phyloP scores from a whole-genome alignment of 2,888 invertebrate genomes.

The Anarsia innoxiella region DNA sequence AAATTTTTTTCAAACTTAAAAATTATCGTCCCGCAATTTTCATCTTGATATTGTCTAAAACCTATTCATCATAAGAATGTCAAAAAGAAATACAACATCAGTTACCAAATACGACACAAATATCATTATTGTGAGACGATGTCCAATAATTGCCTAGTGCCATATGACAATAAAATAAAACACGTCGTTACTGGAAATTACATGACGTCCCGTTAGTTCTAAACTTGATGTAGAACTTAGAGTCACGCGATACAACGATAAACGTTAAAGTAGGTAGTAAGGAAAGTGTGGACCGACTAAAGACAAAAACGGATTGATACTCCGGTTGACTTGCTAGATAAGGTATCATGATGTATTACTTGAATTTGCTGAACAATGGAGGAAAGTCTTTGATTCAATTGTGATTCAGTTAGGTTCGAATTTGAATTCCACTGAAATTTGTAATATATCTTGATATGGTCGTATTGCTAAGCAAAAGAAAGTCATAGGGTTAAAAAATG shows the following conservation, averaged over 20 bases:
- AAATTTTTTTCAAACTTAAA: no score
- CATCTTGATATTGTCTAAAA: no score
- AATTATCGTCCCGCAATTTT: no score
- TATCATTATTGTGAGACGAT: slow-evolving; percentile 17
- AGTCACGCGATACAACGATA: slow-evolving; percentile 65
- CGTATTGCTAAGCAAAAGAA: no score
- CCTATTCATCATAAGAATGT: no score
- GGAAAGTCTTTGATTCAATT: no score
- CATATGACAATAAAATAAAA: slow-evolving; percentile 62
- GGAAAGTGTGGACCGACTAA: slow-evolving; percentile 29
- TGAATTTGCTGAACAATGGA: slow-evolving; percentile 9
- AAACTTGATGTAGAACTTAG: slow-evolving; percentile 49
- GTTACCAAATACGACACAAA: slow-evolving; percentile 16
- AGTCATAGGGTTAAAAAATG: no score
- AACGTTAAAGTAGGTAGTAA: slow-evolving; percentile 43
- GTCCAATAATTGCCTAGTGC: slow-evolving; percentile 25
- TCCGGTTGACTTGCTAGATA: slow-evolving; percentile 19
- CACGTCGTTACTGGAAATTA: slow-evolving; percentile 68
- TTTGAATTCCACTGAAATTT: no score
- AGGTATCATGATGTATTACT: slow-evolving; percentile 19
- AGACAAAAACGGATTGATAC: slow-evolving; percentile 29
- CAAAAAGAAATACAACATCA: slow-evolving; percentile 1
- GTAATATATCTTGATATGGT: no score
- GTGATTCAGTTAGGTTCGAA: no score
- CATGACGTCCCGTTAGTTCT: slow-evolving; percentile 60